Base-by-base conservation (phyloP, 2,888 invertebrate genomes). In the Mythimna lalbum region DNA sequence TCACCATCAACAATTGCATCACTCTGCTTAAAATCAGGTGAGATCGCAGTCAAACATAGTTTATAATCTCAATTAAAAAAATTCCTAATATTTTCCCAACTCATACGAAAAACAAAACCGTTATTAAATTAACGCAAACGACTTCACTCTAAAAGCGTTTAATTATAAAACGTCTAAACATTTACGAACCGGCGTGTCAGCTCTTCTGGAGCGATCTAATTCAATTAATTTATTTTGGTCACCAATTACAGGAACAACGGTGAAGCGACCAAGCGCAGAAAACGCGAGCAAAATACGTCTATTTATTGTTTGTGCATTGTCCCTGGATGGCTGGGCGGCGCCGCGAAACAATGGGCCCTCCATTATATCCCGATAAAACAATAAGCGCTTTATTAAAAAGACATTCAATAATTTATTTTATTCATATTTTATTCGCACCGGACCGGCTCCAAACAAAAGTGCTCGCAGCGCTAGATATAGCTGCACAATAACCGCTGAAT, bases 351-450 rank as follows among this genome's bases (percentile, higher is more conserved):
- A 94, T 91, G 86, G 78, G 83, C 87, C 83, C 85, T 71, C 95
- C 92, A 94, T 95, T 95, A 94, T 95, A 94, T 95, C 76, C 88
- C 83, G 90, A 90, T 95, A 95, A 96, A 96, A 96, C 96, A 96
- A 96, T 95, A 92, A 90, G 89, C 90, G 89, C 93, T 94, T 94
- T 96, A 96, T 96, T 96, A 95, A 95, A 95, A 95, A 95, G 95
- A 95, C 94, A 94, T 95, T 95, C 94, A 93, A 90, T 93, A 93
- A 95, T 94, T 94, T 95, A 95, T 95, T 94, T 95, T 93, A 95
- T 95, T 94, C 92, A 92, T 93, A 93, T 93, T 94, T 94, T 94
- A 94, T 95, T 95, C 89, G 89, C 92, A 92, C 88, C 87, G 86
- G 88, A 89, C 88, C 86, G 87, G 82, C 69, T 85, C 74, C 85